A percentile compares a stretch with the other conserved stretches of the same genome.
Conservation (phyloP, 2,888 invertebrate species). For the Torymus auratus region DNA sequence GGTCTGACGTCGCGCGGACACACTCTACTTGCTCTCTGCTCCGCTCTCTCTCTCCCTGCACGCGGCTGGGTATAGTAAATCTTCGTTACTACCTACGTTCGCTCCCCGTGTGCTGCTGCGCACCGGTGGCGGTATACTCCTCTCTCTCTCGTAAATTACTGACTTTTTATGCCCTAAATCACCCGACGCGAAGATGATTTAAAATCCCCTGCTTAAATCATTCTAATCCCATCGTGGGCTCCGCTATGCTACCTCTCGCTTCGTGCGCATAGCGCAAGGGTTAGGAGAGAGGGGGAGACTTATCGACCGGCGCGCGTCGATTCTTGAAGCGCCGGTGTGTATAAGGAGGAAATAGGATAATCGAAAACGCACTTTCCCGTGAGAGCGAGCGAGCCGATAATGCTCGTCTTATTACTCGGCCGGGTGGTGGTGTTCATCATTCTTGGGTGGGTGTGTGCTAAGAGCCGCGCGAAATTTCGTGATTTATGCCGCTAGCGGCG, state of each 20-base stretch:
- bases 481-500: background rate
- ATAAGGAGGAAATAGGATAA: conserved; percentile 21
- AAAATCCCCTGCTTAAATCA: conserved; percentile 58
- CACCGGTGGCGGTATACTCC: conserved; percentile 1
- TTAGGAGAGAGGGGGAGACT: background rate
- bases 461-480: background rate
- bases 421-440: background rate
- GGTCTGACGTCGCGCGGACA: conserved; percentile 50
- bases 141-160: conserved; percentile 56
- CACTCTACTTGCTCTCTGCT: conserved; percentile 51
- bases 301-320: conserved; percentile 37
- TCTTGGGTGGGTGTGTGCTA: too few species aligned
- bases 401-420: too few species aligned
- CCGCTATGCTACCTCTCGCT: background rate
- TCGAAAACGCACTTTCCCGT: conserved; percentile 15
- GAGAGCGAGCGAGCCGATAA: too few species aligned
- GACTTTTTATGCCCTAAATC: conserved; percentile 55
- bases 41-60: conserved; percentile 1
- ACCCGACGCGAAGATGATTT: conserved; percentile 55
- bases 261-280: background rate
- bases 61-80: conserved; percentile 42
- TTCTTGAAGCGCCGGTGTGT: conserved; percentile 28
- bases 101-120: conserved; percentile 22
- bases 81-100: conserved; percentile 55
- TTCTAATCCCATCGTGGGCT: conserved; percentile 40